Base-by-base conservation (phyloP, 2,113 vertebrate species). In the Mobula birostris region DNA sequence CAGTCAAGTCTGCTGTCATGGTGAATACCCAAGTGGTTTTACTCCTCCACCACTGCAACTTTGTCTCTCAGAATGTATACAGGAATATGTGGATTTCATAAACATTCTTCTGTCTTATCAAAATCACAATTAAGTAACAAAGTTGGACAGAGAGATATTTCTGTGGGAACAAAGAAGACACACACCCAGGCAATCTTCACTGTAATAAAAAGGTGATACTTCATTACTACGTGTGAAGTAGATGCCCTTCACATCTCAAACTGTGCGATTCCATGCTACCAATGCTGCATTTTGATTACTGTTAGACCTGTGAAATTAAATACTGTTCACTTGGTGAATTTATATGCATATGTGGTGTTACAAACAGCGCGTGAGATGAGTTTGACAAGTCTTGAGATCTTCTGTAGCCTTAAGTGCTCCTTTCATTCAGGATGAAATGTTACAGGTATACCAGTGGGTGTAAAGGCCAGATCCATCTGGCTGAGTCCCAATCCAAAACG, bases 211-310 rank as follows among this genome's bases (percentile, higher is more conserved):
- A 83, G 48, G 80, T 83, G 17, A 24, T 56, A 36, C 21, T 83
- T 61, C 58, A 5, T 9, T 88, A 63, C 29, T 61, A 24, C 40
- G 48, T 29, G 58, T 88, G 56, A 88, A 12, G 58, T 27, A 88
- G 83, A n/a, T 63, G 83, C 27, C 58, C 58, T 5, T 63, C 14
- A 88, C 58, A n/a, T 17, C 56, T 61, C 14, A 58, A 85, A 48
- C 48, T 58, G 7, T 27, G 56, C 61, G 58, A 85, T 24, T 24
- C 17, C 11, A 21, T 74, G 24, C 48, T 48, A 48, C 76, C 29
- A 24, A n/a, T 27, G 29, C 12, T 63, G 58, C 83, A 88, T 88
- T 88, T 88, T 88, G 83, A 88, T 87, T 63, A 88, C 83, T 63
- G 58, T 24, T 11, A 88, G 27, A 88, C 58, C 61, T 88, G 83